Percentiles rank a stretch among this genome's conserved stretches.
Evolutionary conservation across 2,113 vertebrate species (phyloP).

Genomic region (Sprattus sprattus): DNA sequence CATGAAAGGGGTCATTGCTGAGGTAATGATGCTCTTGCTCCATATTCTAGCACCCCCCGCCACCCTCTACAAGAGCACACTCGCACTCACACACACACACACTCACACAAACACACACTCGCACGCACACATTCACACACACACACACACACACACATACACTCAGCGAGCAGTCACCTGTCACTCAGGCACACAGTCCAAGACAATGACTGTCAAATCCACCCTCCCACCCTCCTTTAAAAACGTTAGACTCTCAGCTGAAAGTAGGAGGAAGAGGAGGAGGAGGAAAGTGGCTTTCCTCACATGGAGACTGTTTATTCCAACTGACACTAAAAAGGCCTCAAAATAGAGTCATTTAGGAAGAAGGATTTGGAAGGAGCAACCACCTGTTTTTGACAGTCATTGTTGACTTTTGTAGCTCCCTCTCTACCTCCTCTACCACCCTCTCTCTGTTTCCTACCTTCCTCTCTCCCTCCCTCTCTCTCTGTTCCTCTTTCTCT

Average conservation of each 20-base stretch:
- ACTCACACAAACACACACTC: neutral
- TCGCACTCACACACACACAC: no score
- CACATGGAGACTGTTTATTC: neutral
- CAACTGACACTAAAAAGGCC: conserved; percentile 2
- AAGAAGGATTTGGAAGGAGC: neutral
- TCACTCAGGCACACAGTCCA: neutral
- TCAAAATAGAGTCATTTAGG: conserved; percentile 9
- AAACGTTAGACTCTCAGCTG: neutral
- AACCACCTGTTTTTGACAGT: neutral
- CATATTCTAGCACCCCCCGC: neutral
- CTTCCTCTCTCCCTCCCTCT: neutral
- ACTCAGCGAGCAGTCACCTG: neutral
- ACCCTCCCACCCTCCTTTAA: neutral
- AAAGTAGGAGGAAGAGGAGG: neutral
- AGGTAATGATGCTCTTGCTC: neutral
- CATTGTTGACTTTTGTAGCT: neutral
- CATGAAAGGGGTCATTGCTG: conserved; percentile 6
- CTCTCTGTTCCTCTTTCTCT: neutral
- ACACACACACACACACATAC: neutral
- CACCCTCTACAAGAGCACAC: neutral
- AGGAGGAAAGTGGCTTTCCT: neutral
- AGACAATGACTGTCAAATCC: conserved; percentile 11
- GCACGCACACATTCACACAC: neutral
- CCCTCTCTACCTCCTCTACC: neutral
- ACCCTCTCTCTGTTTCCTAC: neutral